A percentile compares a stretch with the other conserved stretches of the same genome.
phyloP scores from a whole-genome alignment of 2,888 invertebrate genomes.

The Theretra japonica region DNA sequence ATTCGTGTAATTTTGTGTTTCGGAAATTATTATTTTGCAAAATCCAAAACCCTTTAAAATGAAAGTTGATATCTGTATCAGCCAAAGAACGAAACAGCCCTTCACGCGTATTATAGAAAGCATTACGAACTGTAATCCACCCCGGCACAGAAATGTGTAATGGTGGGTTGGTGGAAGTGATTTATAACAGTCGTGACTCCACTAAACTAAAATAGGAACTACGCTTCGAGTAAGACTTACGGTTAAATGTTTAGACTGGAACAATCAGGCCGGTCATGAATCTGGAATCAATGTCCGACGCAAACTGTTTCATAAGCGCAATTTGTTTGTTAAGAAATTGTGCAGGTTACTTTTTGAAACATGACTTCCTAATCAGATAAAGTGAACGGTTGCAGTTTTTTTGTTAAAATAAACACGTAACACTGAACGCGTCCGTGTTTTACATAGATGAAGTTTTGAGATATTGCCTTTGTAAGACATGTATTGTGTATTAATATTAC shows the following conservation, averaged over 20 bases:
- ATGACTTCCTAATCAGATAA: conserved; percentile 28
- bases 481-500: not conserved
- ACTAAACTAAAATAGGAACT: conserved; percentile 18
- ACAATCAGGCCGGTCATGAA: conserved; percentile 18
- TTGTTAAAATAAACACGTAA: conserved; percentile 5
- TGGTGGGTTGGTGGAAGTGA: conserved; percentile 1
- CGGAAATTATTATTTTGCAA: no score
- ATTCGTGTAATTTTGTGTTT: no score
- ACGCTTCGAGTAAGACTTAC: conserved; percentile 20
- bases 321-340: conserved; percentile 5
- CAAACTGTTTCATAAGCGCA: conserved; percentile 22
- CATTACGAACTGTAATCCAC: conserved; percentile 1
- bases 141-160: not conserved
- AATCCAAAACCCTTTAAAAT: no score
- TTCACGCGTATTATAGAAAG: conserved; percentile 6
- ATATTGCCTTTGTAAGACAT: not conserved
- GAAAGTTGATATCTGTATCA: no score
- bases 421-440: conserved; percentile 13
- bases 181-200: conserved; percentile 18
- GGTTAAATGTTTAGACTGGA: conserved; percentile 10
- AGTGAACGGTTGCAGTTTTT: conserved; percentile 10
- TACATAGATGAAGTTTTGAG: conserved; percentile 3
- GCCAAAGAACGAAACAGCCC: not conserved
- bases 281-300: conserved; percentile 5
- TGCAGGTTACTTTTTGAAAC: conserved; percentile 9